Evolutionary conservation across 2,797 vertebrate genomes (phyloP).

Genomic region (Liasis olivaceus): DNA sequence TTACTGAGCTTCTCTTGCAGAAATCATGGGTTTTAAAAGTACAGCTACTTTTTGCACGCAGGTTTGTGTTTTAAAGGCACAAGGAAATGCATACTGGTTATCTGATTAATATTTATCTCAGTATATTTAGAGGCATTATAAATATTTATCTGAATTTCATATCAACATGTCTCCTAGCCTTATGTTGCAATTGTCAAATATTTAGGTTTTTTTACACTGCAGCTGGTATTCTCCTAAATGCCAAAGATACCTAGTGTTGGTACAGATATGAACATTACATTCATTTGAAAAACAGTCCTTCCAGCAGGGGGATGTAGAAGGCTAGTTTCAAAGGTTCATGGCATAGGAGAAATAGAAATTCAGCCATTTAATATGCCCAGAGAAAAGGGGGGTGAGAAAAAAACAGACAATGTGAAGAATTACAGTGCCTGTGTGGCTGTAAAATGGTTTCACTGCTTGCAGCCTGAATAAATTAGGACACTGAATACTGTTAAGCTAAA

Average conservation of each 20-base stretch:
- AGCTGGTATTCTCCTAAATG: slow-evolving; percentile 13
- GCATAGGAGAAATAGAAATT: not conserved
- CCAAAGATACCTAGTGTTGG: slow-evolving; percentile 16
- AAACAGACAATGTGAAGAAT: slow-evolving; percentile 13
- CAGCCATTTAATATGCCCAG: slow-evolving; percentile 18
- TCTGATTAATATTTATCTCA: not conserved
- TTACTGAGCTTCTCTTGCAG: not conserved
- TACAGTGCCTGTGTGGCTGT: not conserved
- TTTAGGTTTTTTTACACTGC: not conserved
- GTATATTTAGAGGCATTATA: not conserved
- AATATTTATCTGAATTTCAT: not conserved
- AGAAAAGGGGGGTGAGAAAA: not conserved
- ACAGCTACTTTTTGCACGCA: not conserved
- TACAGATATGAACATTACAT: slow-evolving; percentile 2
- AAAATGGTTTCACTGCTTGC: slow-evolving; percentile 37
- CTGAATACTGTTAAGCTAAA: slow-evolving; percentile 14
- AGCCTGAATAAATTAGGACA: slow-evolving; percentile 38
- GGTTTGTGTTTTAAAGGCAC: not conserved
- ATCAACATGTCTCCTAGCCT: not conserved
- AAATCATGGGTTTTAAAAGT: not conserved
- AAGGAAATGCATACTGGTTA: not conserved
- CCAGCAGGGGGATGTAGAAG: slow-evolving; percentile 67
- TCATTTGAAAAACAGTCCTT: slow-evolving; percentile 47
- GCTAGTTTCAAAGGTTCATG: slow-evolving; percentile 43
- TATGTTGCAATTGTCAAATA: not conserved